Conservation (phyloP, 2,888 invertebrate genomes). For the Spodoptera littoralis region DNA sequence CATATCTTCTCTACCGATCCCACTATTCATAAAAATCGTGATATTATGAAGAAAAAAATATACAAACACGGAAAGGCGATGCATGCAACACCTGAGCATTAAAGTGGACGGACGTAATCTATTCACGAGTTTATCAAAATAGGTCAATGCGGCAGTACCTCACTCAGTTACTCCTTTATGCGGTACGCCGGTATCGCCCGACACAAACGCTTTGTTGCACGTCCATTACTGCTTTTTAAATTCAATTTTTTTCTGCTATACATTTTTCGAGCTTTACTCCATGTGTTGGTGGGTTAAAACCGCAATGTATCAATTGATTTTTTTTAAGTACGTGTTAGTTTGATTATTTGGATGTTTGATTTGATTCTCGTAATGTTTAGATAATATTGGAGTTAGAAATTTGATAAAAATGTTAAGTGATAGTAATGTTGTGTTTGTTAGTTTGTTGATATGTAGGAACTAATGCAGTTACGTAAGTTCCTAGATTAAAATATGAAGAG, state of each 20-base stretch:
- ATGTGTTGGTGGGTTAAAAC: neutral
- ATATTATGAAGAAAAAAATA: slow-evolving; percentile 33
- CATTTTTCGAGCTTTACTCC: slow-evolving; percentile 29
- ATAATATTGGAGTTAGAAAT: too few species aligned
- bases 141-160: slow-evolving; percentile 83
- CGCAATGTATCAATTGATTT: too few species aligned
- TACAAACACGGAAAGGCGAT: slow-evolving; percentile 54
- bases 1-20: too few species aligned
- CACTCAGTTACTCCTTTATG: slow-evolving; percentile 67
- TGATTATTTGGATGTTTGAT: too few species aligned
- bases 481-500: too few species aligned
- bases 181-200: slow-evolving; percentile 67
- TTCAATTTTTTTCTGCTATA: slow-evolving; percentile 4
- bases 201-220: slow-evolving; percentile 68
- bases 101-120: slow-evolving; percentile 80
- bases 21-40: slow-evolving; percentile 24
- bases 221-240: slow-evolving; percentile 63
- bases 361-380: too few species aligned
- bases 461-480: too few species aligned
- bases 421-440: too few species aligned
- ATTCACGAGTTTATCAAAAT: slow-evolving; percentile 85
- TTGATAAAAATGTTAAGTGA: too few species aligned
- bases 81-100: slow-evolving; percentile 68
- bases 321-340: too few species aligned
- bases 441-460: too few species aligned